A percentile compares a stretch with the other conserved stretches of the same genome.
Conservation (phyloP, 2,888 invertebrate species). For the Vanessa cardui region DNA sequence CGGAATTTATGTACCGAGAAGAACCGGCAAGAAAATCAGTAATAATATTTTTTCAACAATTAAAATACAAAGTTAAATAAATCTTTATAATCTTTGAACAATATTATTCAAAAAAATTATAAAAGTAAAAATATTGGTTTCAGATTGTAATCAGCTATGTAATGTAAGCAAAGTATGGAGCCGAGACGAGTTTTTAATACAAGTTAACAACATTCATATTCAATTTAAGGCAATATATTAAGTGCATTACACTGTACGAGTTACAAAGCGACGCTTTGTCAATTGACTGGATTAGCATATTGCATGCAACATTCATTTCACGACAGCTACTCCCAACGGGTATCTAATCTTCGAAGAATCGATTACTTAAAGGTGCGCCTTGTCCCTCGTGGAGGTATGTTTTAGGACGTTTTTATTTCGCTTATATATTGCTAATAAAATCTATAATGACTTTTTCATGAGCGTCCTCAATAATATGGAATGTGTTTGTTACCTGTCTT, state of each 20-base stretch:
- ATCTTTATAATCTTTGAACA: too few species aligned
- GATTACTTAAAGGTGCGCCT: background rate
- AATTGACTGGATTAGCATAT: slow-evolving; percentile 23
- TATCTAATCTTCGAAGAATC: background rate
- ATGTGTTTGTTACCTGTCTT: background rate
- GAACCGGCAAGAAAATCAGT: too few species aligned
- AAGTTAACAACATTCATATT: too few species aligned
- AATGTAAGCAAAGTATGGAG: too few species aligned
- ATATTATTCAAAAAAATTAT: too few species aligned
- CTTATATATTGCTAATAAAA: background rate
- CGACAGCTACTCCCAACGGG: slow-evolving; percentile 14
- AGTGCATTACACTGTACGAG: background rate
- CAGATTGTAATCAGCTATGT: too few species aligned
- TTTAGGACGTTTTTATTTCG: slow-evolving; percentile 4
- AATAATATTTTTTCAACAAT: too few species aligned
- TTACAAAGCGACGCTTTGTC: background rate
- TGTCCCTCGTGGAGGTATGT: background rate
- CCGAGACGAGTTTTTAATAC: background rate
- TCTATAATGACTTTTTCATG: background rate
- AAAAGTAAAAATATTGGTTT: too few species aligned
- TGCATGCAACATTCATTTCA: slow-evolving; percentile 26
- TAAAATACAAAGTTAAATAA: too few species aligned
- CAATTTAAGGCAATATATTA: background rate
- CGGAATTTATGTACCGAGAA: too few species aligned
- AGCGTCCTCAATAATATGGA: background rate